Base-by-base conservation (phyloP, 1,140 invertebrate genomes). In the Berghia stephanieae region DNA sequence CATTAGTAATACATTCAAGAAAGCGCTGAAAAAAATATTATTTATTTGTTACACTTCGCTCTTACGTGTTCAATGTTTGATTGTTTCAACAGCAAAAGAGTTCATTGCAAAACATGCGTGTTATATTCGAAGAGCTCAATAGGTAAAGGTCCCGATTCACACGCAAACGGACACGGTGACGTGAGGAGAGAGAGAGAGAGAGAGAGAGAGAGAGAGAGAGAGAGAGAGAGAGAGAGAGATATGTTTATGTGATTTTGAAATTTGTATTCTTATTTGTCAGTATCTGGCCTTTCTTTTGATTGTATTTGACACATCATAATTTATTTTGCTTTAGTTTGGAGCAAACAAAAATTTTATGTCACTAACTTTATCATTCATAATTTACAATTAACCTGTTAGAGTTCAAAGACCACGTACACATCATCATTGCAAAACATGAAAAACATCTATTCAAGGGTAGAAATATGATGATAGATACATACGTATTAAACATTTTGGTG, bases 161-260 rank as follows among this genome's bases (percentile, higher is more conserved):
- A 60, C 6, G 6, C 8, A 60, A 60, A 10, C 24, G n/a, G 34
- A 60, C n/a, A 24, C n/a, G n/a, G 57, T 6, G 57, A 24, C 8
- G 57, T 10, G 5, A 31, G n/a, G n/a, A 5, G 57, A 10, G 5
- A 5, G 57, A 24, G 8, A 60, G 57, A 24, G 57, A 60, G n/a
- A 60, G n/a, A n/a, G n/a, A n/a, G n/a, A n/a, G n/a, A n/a, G 5
- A 60, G 55, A 60, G 55, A 60, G 5, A 60, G 55, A 60, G 55
- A 60, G 55, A 60, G 55, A 5, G 55, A 60, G 55, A 60, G 5
- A 60, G 55, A 60, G 55, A 60, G 55, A 60, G 5, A 6, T 5
- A 31, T 60, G 34, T 6, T 4, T 6, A 21, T 60, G 55, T 6
- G 5, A 27, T n/a, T 60, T n/a, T 60, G 21, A 31, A 6, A 31